These are phyloP conservation scores for Ophraella communa DNA, from an alignment of 2,888 invertebrate genomes.

Conservation along the genomic window DNA sequence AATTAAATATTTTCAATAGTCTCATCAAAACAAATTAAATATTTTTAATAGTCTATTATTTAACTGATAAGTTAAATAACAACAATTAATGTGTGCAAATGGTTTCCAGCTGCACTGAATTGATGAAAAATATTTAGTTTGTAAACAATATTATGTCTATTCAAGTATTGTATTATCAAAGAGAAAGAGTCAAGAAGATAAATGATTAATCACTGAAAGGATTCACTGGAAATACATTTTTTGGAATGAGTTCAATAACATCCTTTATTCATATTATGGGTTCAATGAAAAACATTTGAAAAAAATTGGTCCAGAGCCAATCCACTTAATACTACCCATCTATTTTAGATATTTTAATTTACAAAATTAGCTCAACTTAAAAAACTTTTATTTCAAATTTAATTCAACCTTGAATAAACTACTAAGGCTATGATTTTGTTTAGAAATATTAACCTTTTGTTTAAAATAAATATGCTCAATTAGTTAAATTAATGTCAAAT, in stretches of 20 bases:
- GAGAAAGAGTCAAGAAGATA: background rate
- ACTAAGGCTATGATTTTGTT: background rate
- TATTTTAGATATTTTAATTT: background rate
- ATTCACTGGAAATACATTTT: background rate
- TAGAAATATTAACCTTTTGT: background rate
- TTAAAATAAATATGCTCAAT: background rate
- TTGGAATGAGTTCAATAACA: background rate
- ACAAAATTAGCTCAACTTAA: background rate
- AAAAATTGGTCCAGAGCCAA: background rate
- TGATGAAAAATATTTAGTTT: no score
- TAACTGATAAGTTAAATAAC: no score
- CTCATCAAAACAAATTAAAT: background rate
- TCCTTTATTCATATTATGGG: background rate
- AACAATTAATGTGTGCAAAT: no score
- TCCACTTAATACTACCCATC: background rate
- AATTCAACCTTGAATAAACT: background rate
- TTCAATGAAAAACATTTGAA: background rate
- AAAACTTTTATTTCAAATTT: background rate
- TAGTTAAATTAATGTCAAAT: background rate
- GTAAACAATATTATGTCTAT: no score
- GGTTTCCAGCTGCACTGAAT: no score
- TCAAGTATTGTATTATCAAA: no score
- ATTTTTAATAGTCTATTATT: no score
- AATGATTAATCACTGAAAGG: background rate
- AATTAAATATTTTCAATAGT: background rate